phyloP scores from a whole-genome alignment of 1,140 invertebrate genomes.

The Heterodera schachtii region DNA sequence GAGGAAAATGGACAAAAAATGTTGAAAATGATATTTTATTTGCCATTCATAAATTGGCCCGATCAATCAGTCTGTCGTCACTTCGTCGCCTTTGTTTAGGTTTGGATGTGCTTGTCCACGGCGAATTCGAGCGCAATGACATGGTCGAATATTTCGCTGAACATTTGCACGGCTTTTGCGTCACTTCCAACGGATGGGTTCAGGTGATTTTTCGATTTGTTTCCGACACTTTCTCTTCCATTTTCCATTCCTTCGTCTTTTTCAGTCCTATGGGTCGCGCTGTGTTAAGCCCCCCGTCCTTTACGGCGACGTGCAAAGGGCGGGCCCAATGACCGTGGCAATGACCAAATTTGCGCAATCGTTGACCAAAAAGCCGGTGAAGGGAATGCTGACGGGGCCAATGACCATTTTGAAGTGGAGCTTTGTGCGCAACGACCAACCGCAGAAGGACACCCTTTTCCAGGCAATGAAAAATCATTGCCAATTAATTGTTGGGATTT shows the following conservation, averaged over 20 bases:
- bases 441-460: constrained; percentile 18
- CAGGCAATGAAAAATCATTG: constrained; percentile 1
- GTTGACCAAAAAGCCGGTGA: constrained; percentile 36
- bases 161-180: constrained; percentile 32
- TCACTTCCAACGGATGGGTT: constrained; percentile 40
- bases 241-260: neutral
- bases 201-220: neutral
- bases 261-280: constrained; percentile 39
- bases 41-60: too few species aligned
- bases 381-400: constrained; percentile 44
- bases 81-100: neutral
- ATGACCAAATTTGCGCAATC: constrained; percentile 37
- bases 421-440: constrained; percentile 40
- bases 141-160: constrained; percentile 42
- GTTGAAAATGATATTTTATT: too few species aligned
- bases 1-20: too few species aligned
- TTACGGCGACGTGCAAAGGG: constrained; percentile 35
- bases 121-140: constrained; percentile 41
- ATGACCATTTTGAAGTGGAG: constrained; percentile 38
- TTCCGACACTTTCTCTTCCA: too few species aligned
- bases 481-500: neutral
- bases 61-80: too few species aligned
- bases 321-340: constrained; percentile 40
- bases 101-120: constrained; percentile 38
- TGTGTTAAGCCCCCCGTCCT: constrained; percentile 41